Evolutionary conservation across 1,140 invertebrate species (phyloP).

Genomic region (Atta texana): DNA sequence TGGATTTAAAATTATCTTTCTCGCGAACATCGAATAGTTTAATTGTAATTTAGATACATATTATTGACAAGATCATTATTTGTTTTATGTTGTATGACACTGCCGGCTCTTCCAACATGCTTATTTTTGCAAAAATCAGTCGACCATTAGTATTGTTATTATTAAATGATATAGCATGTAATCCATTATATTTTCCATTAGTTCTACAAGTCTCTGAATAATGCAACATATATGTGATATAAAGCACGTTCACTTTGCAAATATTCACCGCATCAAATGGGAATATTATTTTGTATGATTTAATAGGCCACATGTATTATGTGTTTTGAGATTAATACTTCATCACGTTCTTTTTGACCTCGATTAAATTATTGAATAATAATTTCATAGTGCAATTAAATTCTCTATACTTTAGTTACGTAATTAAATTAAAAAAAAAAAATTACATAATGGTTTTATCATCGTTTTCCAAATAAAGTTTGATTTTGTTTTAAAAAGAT

Average conservation of each 20-base stretch:
- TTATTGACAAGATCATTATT: background rate
- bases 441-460: background rate
- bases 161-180: conserved; percentile 41
- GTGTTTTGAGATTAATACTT: conserved; percentile 18
- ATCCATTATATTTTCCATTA: conserved; percentile 57
- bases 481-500: background rate
- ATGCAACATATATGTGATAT: background rate
- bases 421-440: background rate
- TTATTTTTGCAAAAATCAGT: background rate
- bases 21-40: no score
- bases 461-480: background rate
- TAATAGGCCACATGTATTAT: conserved; percentile 10
- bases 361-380: background rate
- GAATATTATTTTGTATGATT: conserved; percentile 52
- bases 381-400: conserved; percentile 9
- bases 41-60: background rate
- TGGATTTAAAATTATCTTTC: background rate
- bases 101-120: background rate
- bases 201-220: conserved; percentile 50
- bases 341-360: background rate
- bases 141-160: conserved; percentile 51
- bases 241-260: conserved; percentile 25
- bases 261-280: conserved; percentile 28
- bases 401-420: background rate
- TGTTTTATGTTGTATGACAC: background rate